Evolutionary conservation across 2,113 vertebrate species (phyloP), one percentile per base, ranked within the genome.

Genomic region (Ctenodactylus gundi): DNA sequence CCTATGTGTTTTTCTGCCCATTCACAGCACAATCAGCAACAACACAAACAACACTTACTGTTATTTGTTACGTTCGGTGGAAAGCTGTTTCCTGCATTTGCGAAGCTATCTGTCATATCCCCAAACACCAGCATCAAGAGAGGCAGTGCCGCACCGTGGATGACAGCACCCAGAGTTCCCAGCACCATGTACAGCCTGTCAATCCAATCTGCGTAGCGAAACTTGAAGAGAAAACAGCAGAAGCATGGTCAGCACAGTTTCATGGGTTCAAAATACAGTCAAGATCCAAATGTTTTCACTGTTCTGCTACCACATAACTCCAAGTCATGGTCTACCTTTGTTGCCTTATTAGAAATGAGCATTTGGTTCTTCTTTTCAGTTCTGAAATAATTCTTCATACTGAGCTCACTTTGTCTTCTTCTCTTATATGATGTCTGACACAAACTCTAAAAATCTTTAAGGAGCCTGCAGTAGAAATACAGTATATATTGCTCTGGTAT

Each of bases 101-200:
- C 88, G 96, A 99, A 99, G 87, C 97, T 99, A 97, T 99, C 98
- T 0, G 99, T 99, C 99, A 99, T 99, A 0, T 98, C 97, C 68
- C 99, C 99, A 96, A 99, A 99, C 94, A 99, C 98, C 12, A 99
- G 46, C 96, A 99, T 98, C 44, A 98, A 98, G 80, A 98, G 17
- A 25, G 99, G 99, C 13, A 99, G 98, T 39, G 97, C 97, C 20
- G 97, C 96, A 23, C 99, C 99, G 3, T 99, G 98, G 62, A 58
- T 92, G 67, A 99, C 41, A 3, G 99, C 98, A 94, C 99, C 97
- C 41, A 99, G 0, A 1, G 97, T 97, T 67, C 98, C 99, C 29
- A 98, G 0, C 4, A 98, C 0, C 98, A 99, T 98, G 81, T 99
- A 97, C 7, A 98, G 29, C 46, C 90, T 97, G 93, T 99, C 99